Percentiles rank a stretch among this genome's conserved stretches.
Conservation (phyloP, 2,113 vertebrate species). For the Phalacrocorax carbo region DNA sequence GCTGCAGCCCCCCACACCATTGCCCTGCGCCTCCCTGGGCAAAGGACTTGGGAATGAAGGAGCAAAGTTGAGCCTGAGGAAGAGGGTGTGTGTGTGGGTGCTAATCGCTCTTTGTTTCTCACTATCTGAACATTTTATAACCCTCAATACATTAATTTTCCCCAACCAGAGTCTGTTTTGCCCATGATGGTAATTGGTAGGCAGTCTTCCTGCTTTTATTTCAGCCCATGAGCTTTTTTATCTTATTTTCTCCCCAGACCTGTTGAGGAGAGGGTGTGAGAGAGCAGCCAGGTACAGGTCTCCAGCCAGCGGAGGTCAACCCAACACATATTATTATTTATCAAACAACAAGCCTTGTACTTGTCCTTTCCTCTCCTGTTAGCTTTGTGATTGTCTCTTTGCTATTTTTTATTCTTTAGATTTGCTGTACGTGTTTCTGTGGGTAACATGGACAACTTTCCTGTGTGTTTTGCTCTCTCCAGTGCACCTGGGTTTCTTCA, state of each 20-base stretch:
- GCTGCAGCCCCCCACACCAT: too few species aligned
- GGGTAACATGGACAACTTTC: neutral
- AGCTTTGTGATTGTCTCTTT: neutral
- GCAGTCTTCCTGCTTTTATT: neutral
- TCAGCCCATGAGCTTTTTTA: neutral
- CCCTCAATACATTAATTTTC: neutral
- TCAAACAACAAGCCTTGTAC: neutral
- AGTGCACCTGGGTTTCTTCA: rapidly evolving
- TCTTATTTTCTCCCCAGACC: neutral
- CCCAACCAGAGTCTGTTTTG: neutral
- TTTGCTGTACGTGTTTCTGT: neutral
- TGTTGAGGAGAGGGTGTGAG: too few species aligned
- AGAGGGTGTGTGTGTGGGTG: neutral
- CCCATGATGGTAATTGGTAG: neutral
- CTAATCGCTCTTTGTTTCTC: neutral
- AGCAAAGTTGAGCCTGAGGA: neutral
- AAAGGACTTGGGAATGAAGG: neutral
- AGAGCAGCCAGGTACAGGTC: neutral
- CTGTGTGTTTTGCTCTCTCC: neutral
- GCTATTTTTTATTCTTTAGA: neutral
- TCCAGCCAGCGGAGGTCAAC: neutral
- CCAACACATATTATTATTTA: neutral
- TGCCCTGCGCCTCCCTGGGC: neutral
- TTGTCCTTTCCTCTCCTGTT: neutral
- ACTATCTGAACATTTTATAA: neutral